Evolutionary conservation across 2,888 invertebrate species (phyloP), one percentile per base, ranked within the genome.

Genomic region (Microctonus brassicae): DNA sequence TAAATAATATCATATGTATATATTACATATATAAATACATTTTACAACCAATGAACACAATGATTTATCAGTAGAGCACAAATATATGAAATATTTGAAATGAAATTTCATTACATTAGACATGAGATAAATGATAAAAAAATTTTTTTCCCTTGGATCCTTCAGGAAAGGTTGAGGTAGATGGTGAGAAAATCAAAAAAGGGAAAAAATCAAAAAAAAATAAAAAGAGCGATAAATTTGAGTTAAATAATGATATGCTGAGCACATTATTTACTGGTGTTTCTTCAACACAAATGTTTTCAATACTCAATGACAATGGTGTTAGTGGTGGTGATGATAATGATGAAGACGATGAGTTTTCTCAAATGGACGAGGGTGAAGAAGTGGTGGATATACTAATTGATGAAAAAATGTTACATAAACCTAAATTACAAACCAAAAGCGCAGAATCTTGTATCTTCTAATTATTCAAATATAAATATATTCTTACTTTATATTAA

Each of bases 271-370:
- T 72, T 39, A 78, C 77, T 61, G 78, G 76, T 36, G 76, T 78
- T 22, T 77, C 79, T 42, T 73, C 76, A 68, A 80, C 77, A 61
- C 74, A 77, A 62, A 61, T 76, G 61, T 75, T 62, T 64, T 75
- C 74, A 29, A 76, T 76, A 72, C 85, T 26, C 78, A 79, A 52
- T 86, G 88, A 80, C 39, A 77, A 74, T 63, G 75, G 73, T 78
- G 85, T 77, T 70, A 78, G 78, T 62, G 79, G 75, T 42, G 77
- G 78, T 78, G 85, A 87, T 60, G 88, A 86, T n/a, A 85, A 77
- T 70, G 78, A 78, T 62, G 79, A 75, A 39, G 77, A 79, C 78
- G 85, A 87, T 60, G 88, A 86, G 68, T 82, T 4, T 17, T 17
- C 13, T 6, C 47, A 57, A 72, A 76, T 81, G 70, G 79, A 78